These are phyloP conservation scores for Eustalomyia histrio DNA, from an alignment of 2,888 invertebrate genomes.

Conservation along the genomic window DNA sequence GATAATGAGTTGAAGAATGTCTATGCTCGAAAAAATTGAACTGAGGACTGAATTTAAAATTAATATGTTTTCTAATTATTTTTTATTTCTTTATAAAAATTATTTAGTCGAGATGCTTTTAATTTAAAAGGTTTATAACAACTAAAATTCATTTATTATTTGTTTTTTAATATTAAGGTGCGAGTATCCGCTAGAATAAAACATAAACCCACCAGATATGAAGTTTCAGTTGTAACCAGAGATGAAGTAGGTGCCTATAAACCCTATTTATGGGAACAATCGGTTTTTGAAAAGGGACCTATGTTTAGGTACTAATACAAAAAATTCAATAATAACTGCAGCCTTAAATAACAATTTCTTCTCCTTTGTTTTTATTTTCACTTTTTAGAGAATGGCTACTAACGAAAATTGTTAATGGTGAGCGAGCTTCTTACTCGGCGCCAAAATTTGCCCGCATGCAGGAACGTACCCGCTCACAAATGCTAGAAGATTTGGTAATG, in stretches of 20 bases:
- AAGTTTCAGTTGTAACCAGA: slow-evolving; percentile 94
- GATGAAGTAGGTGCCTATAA: slow-evolving; percentile 98
- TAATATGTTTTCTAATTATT: no score
- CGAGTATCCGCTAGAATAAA: slow-evolving; percentile 93
- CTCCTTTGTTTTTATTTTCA: background rate
- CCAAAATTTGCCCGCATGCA: slow-evolving; percentile 97
- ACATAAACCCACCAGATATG: slow-evolving; percentile 91
- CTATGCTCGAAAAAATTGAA: no score
- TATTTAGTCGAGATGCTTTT: no score
- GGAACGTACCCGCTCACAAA: slow-evolving; percentile 94
- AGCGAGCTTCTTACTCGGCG: slow-evolving; percentile 95
- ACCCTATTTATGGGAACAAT: slow-evolving; percentile 97
- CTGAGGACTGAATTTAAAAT: no score
- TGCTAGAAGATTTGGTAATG: slow-evolving; percentile 96
- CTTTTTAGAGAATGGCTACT: slow-evolving; percentile 89
- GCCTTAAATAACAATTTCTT: background rate
- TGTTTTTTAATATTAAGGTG: slow-evolving; percentile 80
- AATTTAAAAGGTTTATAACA: no score
- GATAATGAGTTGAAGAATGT: background rate
- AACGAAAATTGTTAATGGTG: slow-evolving; percentile 96
- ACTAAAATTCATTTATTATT: no score
- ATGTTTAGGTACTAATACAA: slow-evolving; percentile 87
- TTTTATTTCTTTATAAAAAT: background rate
- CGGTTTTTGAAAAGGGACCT: slow-evolving; percentile 94
- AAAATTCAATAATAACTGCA: no score